Percentiles rank a stretch among this genome's conserved stretches.
Evolutionary conservation across 2,888 invertebrate genomes (phyloP).

Genomic region (Aporophyla lueneburgensis): DNA sequence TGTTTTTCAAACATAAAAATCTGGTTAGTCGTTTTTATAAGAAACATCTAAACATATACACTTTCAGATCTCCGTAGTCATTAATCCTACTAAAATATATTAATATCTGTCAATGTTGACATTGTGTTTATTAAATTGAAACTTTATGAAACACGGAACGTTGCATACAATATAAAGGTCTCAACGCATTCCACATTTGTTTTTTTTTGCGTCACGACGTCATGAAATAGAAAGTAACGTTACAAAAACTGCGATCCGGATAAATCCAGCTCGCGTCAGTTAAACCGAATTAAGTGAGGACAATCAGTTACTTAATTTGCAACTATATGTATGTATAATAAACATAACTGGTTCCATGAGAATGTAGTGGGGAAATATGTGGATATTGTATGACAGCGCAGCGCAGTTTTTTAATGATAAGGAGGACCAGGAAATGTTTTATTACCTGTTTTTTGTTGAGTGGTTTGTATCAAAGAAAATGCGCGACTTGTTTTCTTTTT

Average conservation of each 20-base stretch:
- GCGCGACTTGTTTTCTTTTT: too few species aligned
- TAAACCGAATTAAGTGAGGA: conserved; percentile 34
- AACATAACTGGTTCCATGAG: conserved; percentile 49
- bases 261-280: conserved; percentile 44
- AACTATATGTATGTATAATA: conserved; percentile 3
- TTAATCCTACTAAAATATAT: too few species aligned
- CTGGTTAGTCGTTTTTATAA: neutral
- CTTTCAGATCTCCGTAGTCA: too few species aligned
- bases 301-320: conserved; percentile 47
- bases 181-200: conserved; percentile 14
- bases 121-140: neutral
- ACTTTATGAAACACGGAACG: conserved; percentile 20
- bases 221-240: conserved; percentile 61
- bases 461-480: neutral
- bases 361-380: conserved; percentile 15
- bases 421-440: neutral
- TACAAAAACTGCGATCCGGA: conserved; percentile 44
- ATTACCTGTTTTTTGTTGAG: neutral
- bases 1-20: neutral
- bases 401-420: neutral
- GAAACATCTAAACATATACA: neutral
- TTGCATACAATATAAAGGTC: conserved; percentile 33
- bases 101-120: too few species aligned
- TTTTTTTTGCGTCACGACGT: conserved; percentile 35
- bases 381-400: neutral